Evolutionary conservation across 2,797 vertebrate species (phyloP), one percentile per base, ranked within the genome.

Genomic region (Ispidina picta): DNA sequence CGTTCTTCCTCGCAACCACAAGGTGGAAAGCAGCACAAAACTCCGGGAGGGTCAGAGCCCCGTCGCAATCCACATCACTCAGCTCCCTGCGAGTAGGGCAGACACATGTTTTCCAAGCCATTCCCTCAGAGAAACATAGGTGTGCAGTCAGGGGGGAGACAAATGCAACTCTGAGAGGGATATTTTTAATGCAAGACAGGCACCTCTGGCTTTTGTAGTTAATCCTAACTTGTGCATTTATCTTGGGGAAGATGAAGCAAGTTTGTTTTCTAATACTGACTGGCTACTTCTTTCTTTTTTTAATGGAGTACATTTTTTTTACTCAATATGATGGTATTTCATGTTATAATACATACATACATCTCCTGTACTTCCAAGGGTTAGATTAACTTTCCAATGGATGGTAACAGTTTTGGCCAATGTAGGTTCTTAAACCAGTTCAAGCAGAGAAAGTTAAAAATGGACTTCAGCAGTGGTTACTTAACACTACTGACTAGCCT

Each of bases 21-120:
- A 99, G 97, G 95, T 99, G 99, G 94, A 99, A 99, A 9, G 99
- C 99, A 0, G 98, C 98, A 97, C 99, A 99, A 83, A 99, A 99
- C 96, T 99, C 99, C 0, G 98, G 82, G 72, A 99, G 98, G 0
- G 98, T 99, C 97, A 99, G 97, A 0, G 99, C 99, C 74, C 99
- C 99, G 2, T 99, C 99, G 10, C 98, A 98, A n/a, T 99, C 99
- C 83, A 99, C 98, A 5, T 99, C 99, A 10, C 99, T 99, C 92
- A 99, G 95, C 94, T 99, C 99, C 99, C 99, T 99, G 74, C 4
- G 29, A 74, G 80, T 13, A 82, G 3, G 33, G 91, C 29, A 94
- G 43, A 31, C 39, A 65, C 52, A 6, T 0, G 0, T 69, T 92
- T 83, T 31, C 63, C 63, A 64, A 39, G 51, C 8, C 8, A 2